Evolutionary conservation across 2,888 invertebrate species (phyloP), one percentile per base, ranked within the genome.

Genomic region (Diploptera punctata): DNA sequence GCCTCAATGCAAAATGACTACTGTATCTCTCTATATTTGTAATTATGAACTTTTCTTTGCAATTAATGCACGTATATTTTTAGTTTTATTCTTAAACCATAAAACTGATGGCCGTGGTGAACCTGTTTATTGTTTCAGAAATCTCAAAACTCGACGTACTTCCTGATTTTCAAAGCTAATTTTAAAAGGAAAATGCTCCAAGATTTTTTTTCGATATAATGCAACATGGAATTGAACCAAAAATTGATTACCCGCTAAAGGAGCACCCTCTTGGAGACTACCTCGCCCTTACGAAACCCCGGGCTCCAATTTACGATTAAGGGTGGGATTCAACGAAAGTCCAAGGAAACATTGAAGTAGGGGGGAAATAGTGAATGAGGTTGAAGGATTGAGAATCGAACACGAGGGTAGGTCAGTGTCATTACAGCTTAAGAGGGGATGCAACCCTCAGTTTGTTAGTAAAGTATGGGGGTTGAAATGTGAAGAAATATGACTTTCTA

Each of bases 361-460:
- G 52, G 9, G 52, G 13, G 52, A 52, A 24, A 52, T 24, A 21
- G 24, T 21, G 10, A 52, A 52, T 52, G 19, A 10, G 3, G 21
- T 21, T 52, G 24, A 52, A 24, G 52, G 24, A 9, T 24, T 19
- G 52, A 13, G 13, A 47, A 0, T 47, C 5, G 13, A 52, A 24
- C 52, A 52, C 24, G 24, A 21, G 52, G 52, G 52, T 52, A 52
- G 24, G 52, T 52, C 52, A 52, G 52, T 52, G 52, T 47, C 18
- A 47, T 47, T 47, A 47, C 24, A n/a, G n/a, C n/a, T n/a, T n/a
- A n/a, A n/a, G 7, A 52, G 52, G 52, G 52, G 49, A 49, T 49
- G 49, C 21, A n/a, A 7, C 49, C 49, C 49, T 49, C n/a, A 38
- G 5, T 9, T 13, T n/a, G 21, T 9, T 7, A n/a, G 21, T 13